These are phyloP conservation scores for Sisyra terminalis DNA, from an alignment of 2,888 invertebrate species.

Conservation along the genomic window DNA sequence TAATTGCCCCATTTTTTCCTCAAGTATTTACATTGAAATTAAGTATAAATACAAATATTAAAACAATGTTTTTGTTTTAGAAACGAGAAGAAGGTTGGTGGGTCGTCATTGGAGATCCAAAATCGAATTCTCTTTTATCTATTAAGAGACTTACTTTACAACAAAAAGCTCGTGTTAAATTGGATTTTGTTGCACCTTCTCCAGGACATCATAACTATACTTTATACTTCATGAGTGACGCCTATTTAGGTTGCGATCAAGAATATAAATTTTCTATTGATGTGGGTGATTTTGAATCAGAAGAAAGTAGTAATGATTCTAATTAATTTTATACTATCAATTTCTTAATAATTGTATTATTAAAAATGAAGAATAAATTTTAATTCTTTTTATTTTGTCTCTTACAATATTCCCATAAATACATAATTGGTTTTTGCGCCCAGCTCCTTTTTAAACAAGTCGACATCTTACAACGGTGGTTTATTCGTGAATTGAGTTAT, in stretches of 20 bases:
- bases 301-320: constrained; percentile 34
- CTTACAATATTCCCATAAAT: too few relatives aligned
- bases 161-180: constrained; percentile 69
- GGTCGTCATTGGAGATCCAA: constrained; percentile 97
- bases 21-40: constrained; percentile 37
- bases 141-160: constrained; percentile 94
- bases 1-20: constrained; percentile 96
- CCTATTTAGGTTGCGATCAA: constrained; percentile 98
- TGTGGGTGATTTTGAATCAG: constrained; percentile 59
- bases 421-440: too few relatives aligned
- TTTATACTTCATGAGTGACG: constrained; percentile 97
- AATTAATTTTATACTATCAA: constrained; percentile 34
- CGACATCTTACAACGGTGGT: too few relatives aligned
- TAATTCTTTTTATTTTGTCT: too few relatives aligned
- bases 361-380: too few relatives aligned
- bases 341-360: too few relatives aligned
- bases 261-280: constrained; percentile 88
- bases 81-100: constrained; percentile 92
- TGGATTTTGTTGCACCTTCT: constrained; percentile 89
- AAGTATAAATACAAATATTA: background rate
- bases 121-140: constrained; percentile 82
- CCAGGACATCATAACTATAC: constrained; percentile 83
- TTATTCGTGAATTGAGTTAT: too few relatives aligned
- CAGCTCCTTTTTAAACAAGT: too few relatives aligned
- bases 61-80: constrained; percentile 26